Conservation (phyloP, 1,140 invertebrate species). For the Globodera rostochiensis region DNA sequence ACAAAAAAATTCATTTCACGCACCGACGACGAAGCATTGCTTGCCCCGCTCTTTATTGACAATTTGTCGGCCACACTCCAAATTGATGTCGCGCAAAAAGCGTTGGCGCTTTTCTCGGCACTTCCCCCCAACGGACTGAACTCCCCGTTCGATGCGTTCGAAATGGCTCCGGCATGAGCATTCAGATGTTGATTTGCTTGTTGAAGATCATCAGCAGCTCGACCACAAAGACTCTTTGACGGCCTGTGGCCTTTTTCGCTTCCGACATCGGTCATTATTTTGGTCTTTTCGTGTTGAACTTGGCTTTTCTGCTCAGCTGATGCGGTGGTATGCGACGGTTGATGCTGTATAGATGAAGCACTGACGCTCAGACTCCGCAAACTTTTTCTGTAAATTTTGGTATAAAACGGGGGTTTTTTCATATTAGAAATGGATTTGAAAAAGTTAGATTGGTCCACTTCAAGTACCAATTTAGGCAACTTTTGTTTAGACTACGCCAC, state of each 20-base stretch:
- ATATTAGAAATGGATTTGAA: no score
- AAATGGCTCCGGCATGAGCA: no score
- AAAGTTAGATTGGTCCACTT: no score
- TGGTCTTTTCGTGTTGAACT: background rate
- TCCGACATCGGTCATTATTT: background rate
- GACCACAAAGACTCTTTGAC: slow-evolving; percentile 19
- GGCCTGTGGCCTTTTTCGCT: background rate
- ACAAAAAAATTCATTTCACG: background rate
- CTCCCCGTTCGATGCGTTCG: no score
- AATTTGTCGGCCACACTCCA: slow-evolving; percentile 5
- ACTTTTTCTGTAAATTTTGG: background rate
- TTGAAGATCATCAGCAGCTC: background rate
- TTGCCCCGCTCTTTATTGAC: slow-evolving; percentile 25
- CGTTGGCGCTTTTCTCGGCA: no score
- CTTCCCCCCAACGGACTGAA: no score
- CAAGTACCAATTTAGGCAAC: no score
- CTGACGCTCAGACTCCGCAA: background rate
- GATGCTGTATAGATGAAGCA: background rate
- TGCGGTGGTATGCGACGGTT: background rate
- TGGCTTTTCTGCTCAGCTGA: background rate
- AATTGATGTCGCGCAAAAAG: background rate
- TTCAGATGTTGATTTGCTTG: background rate
- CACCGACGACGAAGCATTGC: slow-evolving; percentile 21
- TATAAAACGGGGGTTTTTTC: no score
- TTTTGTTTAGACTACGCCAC: no score